Percentiles rank a stretch among this genome's conserved stretches.
Conservation (phyloP, 2,113 vertebrate species). For the Mirounga angustirostris region DNA sequence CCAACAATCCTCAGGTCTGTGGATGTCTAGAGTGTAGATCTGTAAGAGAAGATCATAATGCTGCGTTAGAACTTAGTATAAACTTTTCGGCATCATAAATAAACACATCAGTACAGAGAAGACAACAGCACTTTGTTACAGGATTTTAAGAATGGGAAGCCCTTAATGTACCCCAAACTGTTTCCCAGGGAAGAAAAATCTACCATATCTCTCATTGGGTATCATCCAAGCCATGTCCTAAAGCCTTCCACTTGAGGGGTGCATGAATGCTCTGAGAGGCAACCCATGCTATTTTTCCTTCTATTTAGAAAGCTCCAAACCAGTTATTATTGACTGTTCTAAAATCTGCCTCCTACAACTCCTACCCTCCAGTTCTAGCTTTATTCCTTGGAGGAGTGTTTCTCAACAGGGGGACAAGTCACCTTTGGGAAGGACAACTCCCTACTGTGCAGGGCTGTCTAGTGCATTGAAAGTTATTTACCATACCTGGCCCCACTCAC, state of each 20-base stretch:
- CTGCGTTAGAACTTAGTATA: neutral
- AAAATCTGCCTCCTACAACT: neutral
- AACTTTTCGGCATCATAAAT: neutral
- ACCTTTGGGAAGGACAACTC: neutral
- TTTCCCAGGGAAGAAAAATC: neutral
- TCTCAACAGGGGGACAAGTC: neutral
- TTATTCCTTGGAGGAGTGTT: neutral
- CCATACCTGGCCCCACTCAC: neutral
- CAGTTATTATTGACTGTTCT: neutral
- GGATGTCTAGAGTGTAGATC: constrained; percentile 94
- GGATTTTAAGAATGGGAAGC: neutral
- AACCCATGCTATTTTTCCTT: neutral
- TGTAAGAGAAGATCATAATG: constrained; percentile 79
- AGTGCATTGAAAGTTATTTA: neutral
- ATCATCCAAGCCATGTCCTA: neutral
- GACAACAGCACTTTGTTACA: neutral
- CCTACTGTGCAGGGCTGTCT: neutral
- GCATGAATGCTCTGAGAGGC: neutral
- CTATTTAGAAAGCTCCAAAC: neutral
- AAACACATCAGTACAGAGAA: neutral
- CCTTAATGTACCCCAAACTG: neutral
- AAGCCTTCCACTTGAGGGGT: neutral
- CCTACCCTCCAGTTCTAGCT: neutral
- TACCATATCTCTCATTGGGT: neutral
- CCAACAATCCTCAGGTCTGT: constrained; percentile 96